Base-by-base conservation (phyloP, 2,113 vertebrate species). In the Addax nasomaculatus region DNA sequence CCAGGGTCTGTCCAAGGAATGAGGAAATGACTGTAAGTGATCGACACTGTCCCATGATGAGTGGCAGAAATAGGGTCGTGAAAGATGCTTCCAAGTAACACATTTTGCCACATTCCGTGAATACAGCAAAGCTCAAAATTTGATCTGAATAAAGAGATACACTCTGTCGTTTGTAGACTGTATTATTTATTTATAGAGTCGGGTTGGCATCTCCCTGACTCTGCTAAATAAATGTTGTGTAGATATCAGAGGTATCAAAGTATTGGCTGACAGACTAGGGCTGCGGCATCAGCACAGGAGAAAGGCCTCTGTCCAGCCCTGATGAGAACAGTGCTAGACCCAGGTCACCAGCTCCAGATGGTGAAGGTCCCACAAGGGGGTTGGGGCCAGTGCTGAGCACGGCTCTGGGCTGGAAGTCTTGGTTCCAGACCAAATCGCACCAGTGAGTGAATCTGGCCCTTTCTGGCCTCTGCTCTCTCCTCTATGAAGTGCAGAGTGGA, bases 361-460 rank as follows among this genome's bases (percentile, higher is more conserved):
- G n/a, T 25, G 47, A 23, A 55, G 25, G 21, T 16, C 30, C 47
- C 8, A 5, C 9, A 3, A 45, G 6, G 9, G 1, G 10, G 3
- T 0, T 11, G 7, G 70, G 11, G 36, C 21, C 10, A 3, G 7
- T 0, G 14, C 16, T 15, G 76, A 36, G 33, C 43, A 29, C 1
- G 9, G 78, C 57, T 36, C 90, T 15, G 6, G 58, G 60, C 58
- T 7, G 25, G 5, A 33, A 25, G 57, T 16, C 25, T 6, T 15
- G n/a, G 7, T 6, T 64, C 58, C 3, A 2, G 33, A n/a, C 39
- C 29, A 6, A 16, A 11, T n/a, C 7, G 0, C 11, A 7, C 27
- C 7, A 67, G 3, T 1, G 0, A 6, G 47, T 1, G 29, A 23
- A 7, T 5, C 1, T 14, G n/a, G 19, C 17, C 55, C 76, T 30